phyloP scores from a whole-genome alignment of 2,113 vertebrate species.

The Vombatus ursinus region DNA sequence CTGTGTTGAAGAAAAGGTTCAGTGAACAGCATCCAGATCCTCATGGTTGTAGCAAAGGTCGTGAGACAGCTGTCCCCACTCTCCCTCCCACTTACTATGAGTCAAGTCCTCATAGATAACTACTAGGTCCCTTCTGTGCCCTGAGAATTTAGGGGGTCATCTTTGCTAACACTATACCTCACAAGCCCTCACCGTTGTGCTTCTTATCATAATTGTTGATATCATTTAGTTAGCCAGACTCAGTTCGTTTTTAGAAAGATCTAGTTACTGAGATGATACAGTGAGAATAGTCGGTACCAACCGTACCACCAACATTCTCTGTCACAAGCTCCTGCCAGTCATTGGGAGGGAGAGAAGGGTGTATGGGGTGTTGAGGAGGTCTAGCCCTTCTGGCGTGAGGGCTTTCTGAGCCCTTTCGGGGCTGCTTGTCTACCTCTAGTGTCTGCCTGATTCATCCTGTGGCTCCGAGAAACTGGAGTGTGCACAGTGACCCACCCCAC shows the following conservation, averaged over 20 bases:
- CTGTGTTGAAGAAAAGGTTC: not conserved
- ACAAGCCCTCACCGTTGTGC: not conserved
- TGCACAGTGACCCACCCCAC: too few relatives aligned
- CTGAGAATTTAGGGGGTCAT: not conserved
- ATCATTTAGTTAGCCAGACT: not conserved
- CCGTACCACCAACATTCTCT: not conserved
- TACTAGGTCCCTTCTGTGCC: too few relatives aligned
- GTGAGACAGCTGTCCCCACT: not conserved
- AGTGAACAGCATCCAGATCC: not conserved
- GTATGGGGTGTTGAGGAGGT: not conserved
- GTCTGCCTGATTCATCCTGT: not conserved
- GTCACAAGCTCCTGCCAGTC: not conserved
- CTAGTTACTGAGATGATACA: not conserved
- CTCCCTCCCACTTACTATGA: not conserved
- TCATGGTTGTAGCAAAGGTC: not conserved
- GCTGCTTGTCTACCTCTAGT: too few relatives aligned
- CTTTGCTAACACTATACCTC: not conserved
- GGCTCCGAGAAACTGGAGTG: not conserved
- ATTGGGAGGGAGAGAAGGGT: too few relatives aligned
- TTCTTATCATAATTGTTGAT: not conserved
- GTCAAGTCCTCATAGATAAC: not conserved
- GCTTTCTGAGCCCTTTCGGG: too few relatives aligned
- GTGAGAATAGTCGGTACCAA: not conserved
- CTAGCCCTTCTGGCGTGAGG: too few relatives aligned
- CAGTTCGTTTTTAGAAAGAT: not conserved